Evolutionary conservation across 2,888 invertebrate genomes (phyloP), one percentile per base, ranked within the genome.

Genomic region (Caenorhabditis doughertyi): DNA sequence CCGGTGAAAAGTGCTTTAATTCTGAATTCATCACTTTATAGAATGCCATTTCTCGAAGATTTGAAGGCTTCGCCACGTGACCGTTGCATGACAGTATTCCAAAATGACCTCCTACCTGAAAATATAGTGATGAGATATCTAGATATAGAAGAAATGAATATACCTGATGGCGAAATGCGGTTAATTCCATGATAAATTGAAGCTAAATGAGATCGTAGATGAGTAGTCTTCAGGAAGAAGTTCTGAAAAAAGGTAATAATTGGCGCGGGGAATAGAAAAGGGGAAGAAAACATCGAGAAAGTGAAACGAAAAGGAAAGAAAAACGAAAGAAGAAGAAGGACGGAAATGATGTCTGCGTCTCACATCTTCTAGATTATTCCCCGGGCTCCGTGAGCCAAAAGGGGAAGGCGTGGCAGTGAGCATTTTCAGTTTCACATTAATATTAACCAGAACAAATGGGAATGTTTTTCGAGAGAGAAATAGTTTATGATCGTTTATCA

Each of bases 41-140:
- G 71, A 91, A 91, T 8, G 88, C 89, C 84, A 85, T 87, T 76
- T 91, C 91, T 8, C 91, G 83, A 29, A 89, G 79, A 74, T 91
- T 91, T 64, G 89, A 73, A 0, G 91, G 91, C 74, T 91, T 91
- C 21, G 89, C 90, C 53, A 91, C 91, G 79, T 91, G 91, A 18
- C 89, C 90, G 47, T 85, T 86, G 70, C 89, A 89, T 29, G 82
- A 84, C n/a, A 90, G 79, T 27, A 90, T 87, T n/a, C 90, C 90
- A 72, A 91, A 90, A 76, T 90, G 90, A 13, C 90, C 90, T 55
- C 90, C 90, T 44, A 88, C 88, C 88, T 88, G 72, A 3, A 83
- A 79, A 42, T 11, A 42, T 11, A 42, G 3, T 11, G 13, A 18
- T 47, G 35, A 9, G 9, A 35, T 7, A 35, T 35, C 9, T n/a